A percentile compares a stretch with the other conserved stretches of the same genome.
Conservation (phyloP, 2,113 vertebrate genomes). For the Tympanuchus pallidicinctus region DNA sequence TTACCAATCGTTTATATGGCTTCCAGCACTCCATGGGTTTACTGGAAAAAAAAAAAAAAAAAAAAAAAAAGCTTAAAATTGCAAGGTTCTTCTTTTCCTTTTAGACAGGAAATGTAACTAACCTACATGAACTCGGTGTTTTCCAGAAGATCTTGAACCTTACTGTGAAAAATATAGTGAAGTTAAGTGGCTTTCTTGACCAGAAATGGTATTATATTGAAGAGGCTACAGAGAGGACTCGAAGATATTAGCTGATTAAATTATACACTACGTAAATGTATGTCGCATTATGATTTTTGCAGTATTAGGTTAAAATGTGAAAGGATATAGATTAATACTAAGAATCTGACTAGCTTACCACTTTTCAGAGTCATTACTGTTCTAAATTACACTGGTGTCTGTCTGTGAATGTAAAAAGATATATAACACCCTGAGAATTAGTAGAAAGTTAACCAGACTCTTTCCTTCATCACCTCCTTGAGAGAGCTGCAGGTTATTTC, state of each 20-base stretch:
- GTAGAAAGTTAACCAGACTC: constrained; percentile 17
- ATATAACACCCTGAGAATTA: neutral
- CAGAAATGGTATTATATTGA: neutral
- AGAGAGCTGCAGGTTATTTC: constrained; percentile 59
- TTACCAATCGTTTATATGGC: neutral
- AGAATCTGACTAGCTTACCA: neutral
- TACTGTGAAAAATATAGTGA: constrained; percentile 23
- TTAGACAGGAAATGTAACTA: neutral
- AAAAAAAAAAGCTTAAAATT: neutral
- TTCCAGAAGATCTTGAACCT: constrained; percentile 6
- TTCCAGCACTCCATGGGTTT: neutral
- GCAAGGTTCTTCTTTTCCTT: neutral
- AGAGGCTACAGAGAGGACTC: neutral
- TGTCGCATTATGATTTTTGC: neutral
- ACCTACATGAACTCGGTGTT: neutral
- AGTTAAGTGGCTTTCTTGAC: constrained; percentile 22
- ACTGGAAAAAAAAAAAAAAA: neutral
- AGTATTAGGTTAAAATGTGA: neutral
- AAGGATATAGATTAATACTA: neutral
- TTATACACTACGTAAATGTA: neutral
- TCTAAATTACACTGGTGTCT: neutral
- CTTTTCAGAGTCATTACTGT: constrained; percentile 1
- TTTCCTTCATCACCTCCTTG: constrained; percentile 23
- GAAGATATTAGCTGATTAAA: constrained; percentile 25
- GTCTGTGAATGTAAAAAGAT: neutral